These are phyloP conservation scores for Ceratitis capitata DNA, from an alignment of 1,140 invertebrate genomes.

Conservation along the genomic window DNA sequence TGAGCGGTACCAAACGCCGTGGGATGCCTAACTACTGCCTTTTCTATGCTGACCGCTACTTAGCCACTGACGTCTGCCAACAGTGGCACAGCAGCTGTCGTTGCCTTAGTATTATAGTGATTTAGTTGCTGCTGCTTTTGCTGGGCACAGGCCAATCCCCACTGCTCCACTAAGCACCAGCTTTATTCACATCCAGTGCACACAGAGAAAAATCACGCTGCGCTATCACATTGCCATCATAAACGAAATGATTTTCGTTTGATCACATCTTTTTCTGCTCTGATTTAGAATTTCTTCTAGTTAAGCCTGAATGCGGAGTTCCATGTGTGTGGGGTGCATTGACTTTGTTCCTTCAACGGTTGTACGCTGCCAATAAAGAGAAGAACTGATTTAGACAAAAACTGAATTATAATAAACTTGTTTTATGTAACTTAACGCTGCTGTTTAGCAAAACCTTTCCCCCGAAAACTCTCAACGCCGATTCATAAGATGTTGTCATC, in stretches of 20 bases:
- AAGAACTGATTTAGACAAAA: too few relatives aligned
- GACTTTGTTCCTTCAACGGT: too few relatives aligned
- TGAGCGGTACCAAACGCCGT: too few relatives aligned
- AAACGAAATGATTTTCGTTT: conserved; percentile 28
- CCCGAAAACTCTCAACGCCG: too few relatives aligned
- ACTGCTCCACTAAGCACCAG: not conserved
- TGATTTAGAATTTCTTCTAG: not conserved
- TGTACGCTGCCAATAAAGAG: too few relatives aligned
- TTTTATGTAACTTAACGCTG: too few relatives aligned
- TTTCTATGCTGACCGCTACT: not conserved
- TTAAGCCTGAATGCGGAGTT: too few relatives aligned
- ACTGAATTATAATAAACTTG: too few relatives aligned
- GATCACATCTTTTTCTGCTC: not conserved
- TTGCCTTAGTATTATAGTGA: not conserved
- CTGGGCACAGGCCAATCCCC: not conserved
- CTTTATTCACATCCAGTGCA: not conserved
- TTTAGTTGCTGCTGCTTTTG: not conserved
- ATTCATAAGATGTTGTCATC: too few relatives aligned
- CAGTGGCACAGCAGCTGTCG: not conserved
- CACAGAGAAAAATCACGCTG: not conserved
- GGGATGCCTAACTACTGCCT: not conserved
- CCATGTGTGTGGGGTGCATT: too few relatives aligned
- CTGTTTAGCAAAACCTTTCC: too few relatives aligned
- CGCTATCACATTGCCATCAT: conserved; percentile 31
- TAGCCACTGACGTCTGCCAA: not conserved